Evolutionary conservation across 2,888 invertebrate genomes (phyloP).

Genomic region (Hololepta plana): DNA sequence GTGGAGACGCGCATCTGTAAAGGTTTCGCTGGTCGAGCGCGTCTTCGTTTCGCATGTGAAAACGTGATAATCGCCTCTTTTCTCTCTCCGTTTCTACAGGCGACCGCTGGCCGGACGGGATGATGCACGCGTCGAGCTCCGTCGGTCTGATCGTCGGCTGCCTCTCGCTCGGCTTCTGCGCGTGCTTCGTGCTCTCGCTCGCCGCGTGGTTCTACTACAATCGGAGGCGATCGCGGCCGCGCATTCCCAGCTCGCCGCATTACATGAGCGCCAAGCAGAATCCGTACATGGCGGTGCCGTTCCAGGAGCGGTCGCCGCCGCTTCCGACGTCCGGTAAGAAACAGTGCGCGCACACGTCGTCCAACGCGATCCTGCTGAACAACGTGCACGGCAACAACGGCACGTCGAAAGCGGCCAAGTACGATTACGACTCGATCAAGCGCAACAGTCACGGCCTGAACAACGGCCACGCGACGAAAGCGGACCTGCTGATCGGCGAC

Average conservation of each 20-base stretch:
- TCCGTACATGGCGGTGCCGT: constrained; percentile 66
- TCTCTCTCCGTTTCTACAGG: too few relatives aligned
- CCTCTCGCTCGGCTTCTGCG: constrained; percentile 12
- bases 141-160: constrained; percentile 10
- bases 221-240: constrained; percentile 29
- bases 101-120: too few relatives aligned
- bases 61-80: too few relatives aligned
- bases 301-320: constrained; percentile 60
- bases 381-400: constrained; percentile 18
- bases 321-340: constrained; percentile 20
- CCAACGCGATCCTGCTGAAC: constrained; percentile 21
- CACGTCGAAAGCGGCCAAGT: constrained; percentile 38
- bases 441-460: too few relatives aligned
- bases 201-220: constrained; percentile 18
- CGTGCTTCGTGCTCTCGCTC: constrained; percentile 17
- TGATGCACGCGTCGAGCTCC: constrained; percentile 6
- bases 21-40: too few relatives aligned
- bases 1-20: constrained; percentile 52
- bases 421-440: constrained; percentile 36
- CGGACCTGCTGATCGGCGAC: too few relatives aligned
- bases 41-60: too few relatives aligned
- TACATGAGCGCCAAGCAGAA: constrained; percentile 69
- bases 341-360: constrained; percentile 24
- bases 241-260: constrained; percentile 59
- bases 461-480: too few relatives aligned